phyloP scores from a whole-genome alignment of 2,113 vertebrate species.

The Trogon surrucura region DNA sequence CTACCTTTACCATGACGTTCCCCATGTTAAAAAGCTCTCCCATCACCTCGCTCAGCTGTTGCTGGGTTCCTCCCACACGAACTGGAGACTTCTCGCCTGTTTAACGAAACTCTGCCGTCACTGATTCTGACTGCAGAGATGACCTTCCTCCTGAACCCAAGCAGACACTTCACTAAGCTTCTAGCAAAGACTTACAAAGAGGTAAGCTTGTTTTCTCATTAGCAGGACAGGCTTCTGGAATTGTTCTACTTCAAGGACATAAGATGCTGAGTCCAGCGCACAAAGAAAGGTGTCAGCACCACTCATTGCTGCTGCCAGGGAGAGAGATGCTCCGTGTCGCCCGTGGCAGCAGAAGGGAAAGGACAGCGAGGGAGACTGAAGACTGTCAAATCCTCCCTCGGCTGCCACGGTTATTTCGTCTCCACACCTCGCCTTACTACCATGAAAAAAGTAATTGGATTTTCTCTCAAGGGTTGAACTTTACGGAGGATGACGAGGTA shows the following conservation, averaged over 20 bases:
- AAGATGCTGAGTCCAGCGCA: neutral
- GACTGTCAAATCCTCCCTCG: neutral
- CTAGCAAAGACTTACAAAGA: neutral
- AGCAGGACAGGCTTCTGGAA: neutral
- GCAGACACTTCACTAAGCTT: neutral
- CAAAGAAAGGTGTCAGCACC: neutral
- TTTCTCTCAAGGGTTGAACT: neutral
- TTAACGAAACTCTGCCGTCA: neutral
- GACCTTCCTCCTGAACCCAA: neutral
- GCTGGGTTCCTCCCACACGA: neutral
- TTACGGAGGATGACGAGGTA: neutral
- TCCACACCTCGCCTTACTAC: neutral
- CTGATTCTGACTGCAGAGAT: neutral
- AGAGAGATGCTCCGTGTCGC: neutral
- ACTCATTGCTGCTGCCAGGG: neutral
- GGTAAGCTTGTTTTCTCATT: neutral
- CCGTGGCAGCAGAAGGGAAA: neutral
- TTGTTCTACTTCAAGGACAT: neutral
- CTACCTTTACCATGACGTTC: neutral
- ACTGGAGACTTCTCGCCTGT: neutral
- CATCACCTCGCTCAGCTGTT: neutral
- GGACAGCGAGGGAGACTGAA: neutral
- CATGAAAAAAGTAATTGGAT: neutral
- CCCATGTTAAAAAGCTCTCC: neutral
- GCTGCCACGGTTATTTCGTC: neutral